phyloP scores from a whole-genome alignment of 2,797 vertebrate genomes.

The Aldrovandia affinis region DNA sequence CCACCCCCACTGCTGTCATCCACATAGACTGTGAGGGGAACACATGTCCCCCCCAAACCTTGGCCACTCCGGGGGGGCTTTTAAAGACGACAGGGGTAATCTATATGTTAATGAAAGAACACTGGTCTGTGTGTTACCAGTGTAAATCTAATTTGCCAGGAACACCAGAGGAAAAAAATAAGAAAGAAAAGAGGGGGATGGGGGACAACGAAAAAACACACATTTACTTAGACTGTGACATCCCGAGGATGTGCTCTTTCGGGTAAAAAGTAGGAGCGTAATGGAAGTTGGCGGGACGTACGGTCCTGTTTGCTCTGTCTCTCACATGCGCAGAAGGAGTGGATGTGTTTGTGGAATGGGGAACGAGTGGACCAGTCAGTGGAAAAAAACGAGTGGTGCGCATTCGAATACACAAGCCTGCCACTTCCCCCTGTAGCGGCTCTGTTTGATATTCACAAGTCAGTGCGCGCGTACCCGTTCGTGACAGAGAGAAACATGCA shows the following conservation, averaged over 20 bases:
- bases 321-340: not conserved
- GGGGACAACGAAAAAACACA: not conserved
- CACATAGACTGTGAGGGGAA: slow-evolving; percentile 2
- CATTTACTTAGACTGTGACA: not conserved
- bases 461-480: not conserved
- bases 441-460: not conserved
- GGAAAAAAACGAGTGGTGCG: not conserved
- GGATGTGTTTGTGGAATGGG: not conserved
- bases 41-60: too few relatives aligned
- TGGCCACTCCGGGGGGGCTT: not conserved
- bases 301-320: not conserved
- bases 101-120: slow-evolving; percentile 41
- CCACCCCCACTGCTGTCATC: not conserved
- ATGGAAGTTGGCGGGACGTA: not conserved
- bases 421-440: not conserved
- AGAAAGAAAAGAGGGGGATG: not conserved
- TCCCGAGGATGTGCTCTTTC: not conserved
- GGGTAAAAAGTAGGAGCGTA: not conserved
- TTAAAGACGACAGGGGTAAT: not conserved
- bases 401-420: not conserved
- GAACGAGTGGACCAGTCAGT: not conserved
- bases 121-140: slow-evolving; percentile 37
- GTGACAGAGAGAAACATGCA: too few relatives aligned
- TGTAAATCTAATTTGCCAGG: slow-evolving; percentile 39
- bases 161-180: not conserved